A percentile compares a stretch with the other conserved stretches of the same genome.
phyloP scores from a whole-genome alignment of 2,888 invertebrate genomes.

The Euclidia mi region DNA sequence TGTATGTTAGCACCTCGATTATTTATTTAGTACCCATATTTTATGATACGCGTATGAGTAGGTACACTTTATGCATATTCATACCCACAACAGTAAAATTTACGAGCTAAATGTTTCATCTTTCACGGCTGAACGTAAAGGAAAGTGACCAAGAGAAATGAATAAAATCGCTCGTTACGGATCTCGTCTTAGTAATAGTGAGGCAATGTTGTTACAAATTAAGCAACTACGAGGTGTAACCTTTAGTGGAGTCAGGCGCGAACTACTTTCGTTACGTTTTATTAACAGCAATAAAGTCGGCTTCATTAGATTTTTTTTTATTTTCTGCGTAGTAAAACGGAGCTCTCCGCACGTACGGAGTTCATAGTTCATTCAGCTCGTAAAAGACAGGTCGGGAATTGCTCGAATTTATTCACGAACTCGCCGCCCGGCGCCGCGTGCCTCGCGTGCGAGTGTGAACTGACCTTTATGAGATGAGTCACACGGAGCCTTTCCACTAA shows the following conservation, averaged over 20 bases:
- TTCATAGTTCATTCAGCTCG: constrained; percentile 78
- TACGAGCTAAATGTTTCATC: no score
- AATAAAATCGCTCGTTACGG: constrained; percentile 48
- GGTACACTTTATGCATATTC: constrained; percentile 12
- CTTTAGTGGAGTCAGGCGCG: constrained; percentile 59
- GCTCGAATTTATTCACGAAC: constrained; percentile 77
- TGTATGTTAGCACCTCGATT: constrained; percentile 14
- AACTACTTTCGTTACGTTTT: constrained; percentile 73
- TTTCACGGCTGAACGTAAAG: constrained; percentile 44
- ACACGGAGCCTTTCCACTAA: constrained; percentile 22
- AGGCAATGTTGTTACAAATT: constrained; percentile 57
- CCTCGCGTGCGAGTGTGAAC: constrained; percentile 50
- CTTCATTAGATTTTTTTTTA: constrained; percentile 83
- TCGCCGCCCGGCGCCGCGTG: constrained; percentile 40
- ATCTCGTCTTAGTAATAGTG: constrained; percentile 28
- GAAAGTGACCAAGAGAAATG: constrained; percentile 43
- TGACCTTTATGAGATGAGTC: constrained; percentile 51
- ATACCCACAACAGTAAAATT: constrained; percentile 34
- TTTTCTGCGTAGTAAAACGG: constrained; percentile 73
- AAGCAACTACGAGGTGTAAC: constrained; percentile 61
- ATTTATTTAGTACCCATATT: constrained; percentile 28
- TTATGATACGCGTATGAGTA: constrained; percentile 18
- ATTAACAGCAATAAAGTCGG: constrained; percentile 74
- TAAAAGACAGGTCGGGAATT: constrained; percentile 75
- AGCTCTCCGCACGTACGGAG: constrained; percentile 71